Evolutionary conservation across 2,888 invertebrate genomes (phyloP), one percentile per base, ranked within the genome.

Genomic region (Rhyacophila evoluta): DNA sequence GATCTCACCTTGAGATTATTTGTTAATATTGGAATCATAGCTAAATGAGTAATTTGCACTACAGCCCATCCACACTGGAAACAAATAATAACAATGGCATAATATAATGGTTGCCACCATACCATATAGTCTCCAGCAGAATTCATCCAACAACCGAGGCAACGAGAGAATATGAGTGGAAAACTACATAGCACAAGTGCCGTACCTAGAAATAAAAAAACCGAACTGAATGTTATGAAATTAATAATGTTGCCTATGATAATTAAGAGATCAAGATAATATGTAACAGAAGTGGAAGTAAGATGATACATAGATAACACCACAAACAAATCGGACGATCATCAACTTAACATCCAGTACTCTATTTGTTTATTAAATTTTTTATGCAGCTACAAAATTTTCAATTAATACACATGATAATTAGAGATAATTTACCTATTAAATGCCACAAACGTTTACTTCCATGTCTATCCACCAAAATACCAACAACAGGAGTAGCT

Each of bases 21-120:
- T 0, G 95, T 92, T 77, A 97, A 91, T 74, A 93, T 92, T 0
- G 98, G 97, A 84, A 98, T 97, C 86, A 98, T 93, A 0, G 98
- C 94, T 76, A 98, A 90, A 87, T 98, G 98, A 0, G 97, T 95
- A 84, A 98, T 97, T 89, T 98, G 98, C 1, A 95, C 95, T 5
- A 95, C 90, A 0, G 98, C 97, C 98, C 98, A 98, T 10, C 98
- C 98, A 83, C 95, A 94, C 89, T 98, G 98, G 87, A 97, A 97
- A 83, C 97, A 88, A 8, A 91, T 86, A 82, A 96, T 94, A 78
- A 91, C 88, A 36, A 88, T 84, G 0, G 89, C 88, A 83, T 92
- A 92, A 85, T 92, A 92, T 1, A 91, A 83, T 0, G 92, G 88
- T 85, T 90, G 88, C 90, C 90, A 90, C 90, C 89, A 90, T 2